These are phyloP conservation scores for Characodon lateralis DNA, from an alignment of 2,797 vertebrate genomes.

Conservation along the genomic window DNA sequence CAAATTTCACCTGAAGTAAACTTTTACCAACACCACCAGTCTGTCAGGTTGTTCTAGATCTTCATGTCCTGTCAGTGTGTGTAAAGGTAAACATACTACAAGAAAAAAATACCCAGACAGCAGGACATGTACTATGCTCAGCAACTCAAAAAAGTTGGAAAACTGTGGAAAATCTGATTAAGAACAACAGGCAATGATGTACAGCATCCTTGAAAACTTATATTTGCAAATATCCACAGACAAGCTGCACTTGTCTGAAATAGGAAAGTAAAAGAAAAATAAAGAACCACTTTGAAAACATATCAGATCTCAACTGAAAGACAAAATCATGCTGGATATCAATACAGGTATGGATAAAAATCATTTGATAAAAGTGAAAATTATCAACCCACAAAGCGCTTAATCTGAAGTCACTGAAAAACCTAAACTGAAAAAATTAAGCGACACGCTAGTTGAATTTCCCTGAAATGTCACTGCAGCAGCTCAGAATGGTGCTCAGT, in stretches of 20 bases:
- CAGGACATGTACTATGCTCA: background rate
- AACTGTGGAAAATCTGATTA: background rate
- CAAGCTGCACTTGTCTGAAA: background rate
- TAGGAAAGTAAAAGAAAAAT: background rate
- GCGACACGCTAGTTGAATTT: too few species aligned
- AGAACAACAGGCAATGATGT: background rate
- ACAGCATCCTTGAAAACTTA: background rate
- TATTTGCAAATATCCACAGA: background rate
- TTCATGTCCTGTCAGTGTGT: background rate
- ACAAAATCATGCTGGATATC: too few species aligned
- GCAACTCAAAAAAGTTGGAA: background rate
- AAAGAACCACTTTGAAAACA: too few species aligned
- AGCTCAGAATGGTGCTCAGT: too few species aligned
- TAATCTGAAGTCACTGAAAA: too few species aligned
- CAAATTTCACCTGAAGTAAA: background rate
- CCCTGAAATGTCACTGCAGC: too few species aligned
- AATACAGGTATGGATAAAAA: too few species aligned
- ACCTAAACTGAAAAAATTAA: too few species aligned
- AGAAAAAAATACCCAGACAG: background rate
- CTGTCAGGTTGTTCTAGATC: background rate
- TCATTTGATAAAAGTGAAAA: too few species aligned
- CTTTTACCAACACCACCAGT: background rate
- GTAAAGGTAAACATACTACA: background rate
- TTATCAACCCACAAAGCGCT: too few species aligned
- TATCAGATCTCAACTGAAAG: too few species aligned